phyloP scores from a whole-genome alignment of 2,888 invertebrate genomes.

The Drosophila emarginata region DNA sequence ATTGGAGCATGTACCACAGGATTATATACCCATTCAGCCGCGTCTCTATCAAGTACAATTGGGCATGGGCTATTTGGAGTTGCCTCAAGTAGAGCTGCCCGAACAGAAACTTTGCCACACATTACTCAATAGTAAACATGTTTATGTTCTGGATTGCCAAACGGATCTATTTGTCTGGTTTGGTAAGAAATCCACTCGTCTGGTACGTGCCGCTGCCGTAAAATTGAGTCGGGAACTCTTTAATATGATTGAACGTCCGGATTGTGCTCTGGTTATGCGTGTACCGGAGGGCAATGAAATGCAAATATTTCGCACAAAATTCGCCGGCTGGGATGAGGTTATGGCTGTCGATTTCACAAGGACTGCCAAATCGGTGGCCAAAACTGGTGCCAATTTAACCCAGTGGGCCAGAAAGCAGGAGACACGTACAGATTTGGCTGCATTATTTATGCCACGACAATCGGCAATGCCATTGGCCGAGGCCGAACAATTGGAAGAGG shows the following conservation, averaged over 20 bases:
- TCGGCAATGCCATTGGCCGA: slow-evolving; percentile 92
- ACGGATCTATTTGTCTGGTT: slow-evolving; percentile 98
- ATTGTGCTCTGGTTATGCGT: slow-evolving; percentile 93
- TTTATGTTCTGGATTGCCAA: slow-evolving; percentile 97
- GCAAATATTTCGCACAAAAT: slow-evolving; percentile 98
- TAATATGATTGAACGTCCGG: slow-evolving; percentile 95
- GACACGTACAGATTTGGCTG: slow-evolving; percentile 96
- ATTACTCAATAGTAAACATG: slow-evolving; percentile 93
- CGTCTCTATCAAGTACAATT: slow-evolving; percentile 96
- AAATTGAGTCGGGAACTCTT: slow-evolving; percentile 98
- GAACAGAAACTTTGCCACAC: slow-evolving; percentile 90
- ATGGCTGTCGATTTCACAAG: slow-evolving; percentile 99
- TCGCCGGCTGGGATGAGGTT: slow-evolving; percentile 99
- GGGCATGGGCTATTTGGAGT: slow-evolving; percentile 98
- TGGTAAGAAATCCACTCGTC: slow-evolving; percentile 97
- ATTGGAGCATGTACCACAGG: slow-evolving; percentile 77
- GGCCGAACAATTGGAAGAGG: slow-evolving; percentile 93
- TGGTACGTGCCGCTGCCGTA: slow-evolving; percentile 97
- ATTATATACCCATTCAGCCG: slow-evolving; percentile 83
- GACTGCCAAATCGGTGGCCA: slow-evolving; percentile 97
- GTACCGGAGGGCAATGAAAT: slow-evolving; percentile 96
- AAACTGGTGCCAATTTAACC: slow-evolving; percentile 97
- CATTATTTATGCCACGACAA: slow-evolving; percentile 97
- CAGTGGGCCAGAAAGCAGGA: slow-evolving; percentile 95
- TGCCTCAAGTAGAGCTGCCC: slow-evolving; percentile 94